These are phyloP conservation scores for Myocastor coypus DNA, from an alignment of 2,113 vertebrate species.

Conservation along the genomic window DNA sequence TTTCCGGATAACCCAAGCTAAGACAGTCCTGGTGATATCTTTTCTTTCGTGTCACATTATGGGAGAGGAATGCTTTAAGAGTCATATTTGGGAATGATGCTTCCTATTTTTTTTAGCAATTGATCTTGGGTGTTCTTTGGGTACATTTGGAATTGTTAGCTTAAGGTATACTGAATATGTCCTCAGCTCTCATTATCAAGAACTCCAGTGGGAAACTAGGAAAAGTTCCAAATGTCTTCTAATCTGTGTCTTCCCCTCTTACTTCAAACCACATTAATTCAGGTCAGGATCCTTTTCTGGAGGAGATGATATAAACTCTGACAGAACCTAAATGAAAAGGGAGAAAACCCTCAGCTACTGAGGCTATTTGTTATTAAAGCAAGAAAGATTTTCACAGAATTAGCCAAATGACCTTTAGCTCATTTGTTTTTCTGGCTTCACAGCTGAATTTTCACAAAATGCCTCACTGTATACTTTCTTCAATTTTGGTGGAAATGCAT, in stretches of 20 bases:
- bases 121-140: not conserved
- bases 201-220: not conserved
- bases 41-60: not conserved
- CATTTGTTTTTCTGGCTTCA: not conserved
- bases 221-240: not conserved
- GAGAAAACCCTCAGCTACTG: not conserved
- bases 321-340: conserved; percentile 16
- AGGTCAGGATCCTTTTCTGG: not conserved
- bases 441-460: not conserved
- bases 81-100: not conserved
- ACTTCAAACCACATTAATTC: conserved; percentile 12
- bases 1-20: not conserved
- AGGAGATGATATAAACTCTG: not conserved
- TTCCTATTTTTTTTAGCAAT: not conserved
- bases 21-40: not conserved
- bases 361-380: not conserved
- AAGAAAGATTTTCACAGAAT: not conserved
- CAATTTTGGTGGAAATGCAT: not conserved
- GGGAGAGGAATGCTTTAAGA: not conserved
- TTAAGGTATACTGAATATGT: not conserved
- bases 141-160: not conserved
- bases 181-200: not conserved
- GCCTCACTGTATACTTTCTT: not conserved
- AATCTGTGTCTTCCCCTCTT: not conserved
- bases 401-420: not conserved